Evolutionary conservation across 2,888 invertebrate species (phyloP).

Genomic region (Mythimna vitellina): DNA sequence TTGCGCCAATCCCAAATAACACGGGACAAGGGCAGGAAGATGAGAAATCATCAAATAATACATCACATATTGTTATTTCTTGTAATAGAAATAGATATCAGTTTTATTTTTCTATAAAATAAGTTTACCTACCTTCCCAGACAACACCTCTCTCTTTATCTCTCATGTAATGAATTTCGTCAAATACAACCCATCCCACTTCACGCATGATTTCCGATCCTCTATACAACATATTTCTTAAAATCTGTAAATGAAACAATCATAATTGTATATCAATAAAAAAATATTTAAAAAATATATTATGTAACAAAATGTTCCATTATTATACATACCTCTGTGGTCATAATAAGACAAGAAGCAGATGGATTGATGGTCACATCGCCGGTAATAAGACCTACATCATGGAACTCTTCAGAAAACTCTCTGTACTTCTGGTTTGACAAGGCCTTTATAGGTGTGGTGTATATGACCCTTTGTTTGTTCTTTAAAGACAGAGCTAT

Average conservation of each 20-base stretch:
- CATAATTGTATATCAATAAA: not conserved
- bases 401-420: slow-evolving; percentile 98
- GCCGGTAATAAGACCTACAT: slow-evolving; percentile 99
- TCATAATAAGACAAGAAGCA: slow-evolving; percentile 99
- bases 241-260: slow-evolving; percentile 92
- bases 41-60: no score
- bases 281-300: not conserved
- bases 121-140: slow-evolving; percentile 93
- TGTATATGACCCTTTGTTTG: slow-evolving; percentile 99
- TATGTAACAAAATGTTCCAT: not conserved
- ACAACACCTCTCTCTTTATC: slow-evolving; percentile 99
- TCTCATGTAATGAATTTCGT: slow-evolving; percentile 99
- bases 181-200: slow-evolving; percentile 99
- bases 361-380: slow-evolving; percentile 99
- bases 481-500: slow-evolving; percentile 98
- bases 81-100: no score
- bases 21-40: no score
- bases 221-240: slow-evolving; percentile 99
- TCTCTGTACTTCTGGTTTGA: slow-evolving; percentile 99
- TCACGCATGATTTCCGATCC: slow-evolving; percentile 99
- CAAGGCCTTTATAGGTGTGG: slow-evolving; percentile 99
- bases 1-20: no score
- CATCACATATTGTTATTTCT: no score
- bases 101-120: not conserved
- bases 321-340: slow-evolving; percentile 96